phyloP scores from a whole-genome alignment of 2,888 invertebrate species.

The Congeria kusceri region DNA sequence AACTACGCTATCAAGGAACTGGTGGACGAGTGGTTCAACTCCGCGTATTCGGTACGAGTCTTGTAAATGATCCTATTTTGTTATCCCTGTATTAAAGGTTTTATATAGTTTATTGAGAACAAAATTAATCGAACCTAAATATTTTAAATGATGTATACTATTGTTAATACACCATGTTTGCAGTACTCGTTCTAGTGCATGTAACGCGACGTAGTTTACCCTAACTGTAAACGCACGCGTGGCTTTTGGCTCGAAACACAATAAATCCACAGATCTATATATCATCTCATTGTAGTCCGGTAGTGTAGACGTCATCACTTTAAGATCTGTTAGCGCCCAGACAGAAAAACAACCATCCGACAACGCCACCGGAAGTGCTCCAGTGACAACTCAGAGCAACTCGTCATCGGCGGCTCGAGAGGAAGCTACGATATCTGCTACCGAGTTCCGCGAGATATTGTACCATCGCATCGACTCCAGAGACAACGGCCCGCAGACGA shows the following conservation, averaged over 20 bases:
- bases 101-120: too few species aligned
- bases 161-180: too few species aligned
- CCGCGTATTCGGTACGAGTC: conserved; percentile 51
- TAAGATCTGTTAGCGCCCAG: conserved; percentile 50
- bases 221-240: too few species aligned
- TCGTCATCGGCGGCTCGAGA: not conserved
- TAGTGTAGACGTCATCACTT: conserved; percentile 19
- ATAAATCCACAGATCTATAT: too few species aligned
- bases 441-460: conserved; percentile 32
- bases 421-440: not conserved
- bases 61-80: not conserved
- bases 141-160: too few species aligned
- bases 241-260: too few species aligned
- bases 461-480: conserved; percentile 33
- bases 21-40: conserved; percentile 51
- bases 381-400: not conserved
- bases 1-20: conserved; percentile 52
- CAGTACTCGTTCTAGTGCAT: too few species aligned
- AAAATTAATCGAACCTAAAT: too few species aligned
- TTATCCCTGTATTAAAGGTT: too few species aligned
- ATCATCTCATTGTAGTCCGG: conserved; percentile 43
- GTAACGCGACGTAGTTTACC: too few species aligned
- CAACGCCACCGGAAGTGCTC: too few species aligned
- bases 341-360: conserved; percentile 11
- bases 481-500: not conserved